Evolutionary conservation across 64 coral and sea anemone genomes (phyloP).

Genomic region (Orbicella faveolata): DNA sequence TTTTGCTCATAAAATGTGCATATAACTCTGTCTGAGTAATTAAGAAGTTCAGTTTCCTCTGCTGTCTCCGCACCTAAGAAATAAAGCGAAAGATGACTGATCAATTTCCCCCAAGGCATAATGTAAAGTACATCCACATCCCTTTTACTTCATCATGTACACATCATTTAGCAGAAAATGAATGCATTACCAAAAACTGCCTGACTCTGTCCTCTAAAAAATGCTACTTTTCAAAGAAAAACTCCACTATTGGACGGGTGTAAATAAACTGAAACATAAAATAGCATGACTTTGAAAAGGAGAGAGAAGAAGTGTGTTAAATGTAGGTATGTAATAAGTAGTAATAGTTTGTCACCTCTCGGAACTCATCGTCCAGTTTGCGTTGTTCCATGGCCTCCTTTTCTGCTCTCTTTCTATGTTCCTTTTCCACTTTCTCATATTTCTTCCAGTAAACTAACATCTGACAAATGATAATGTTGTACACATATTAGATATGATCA

Average conservation of each 20-base stretch:
- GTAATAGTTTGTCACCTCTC: conserved; percentile 65
- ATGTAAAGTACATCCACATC: neutral
- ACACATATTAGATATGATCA: too few relatives aligned
- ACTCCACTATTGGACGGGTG: too few relatives aligned
- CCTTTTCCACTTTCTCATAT: conserved; percentile 99
- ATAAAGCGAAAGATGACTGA: neutral
- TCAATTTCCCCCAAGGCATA: neutral
- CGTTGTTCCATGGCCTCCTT: conserved; percentile 99
- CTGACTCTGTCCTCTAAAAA: too few relatives aligned
- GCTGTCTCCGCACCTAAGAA: conserved; percentile 86
- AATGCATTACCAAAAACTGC: too few relatives aligned
- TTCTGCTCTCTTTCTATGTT: conserved; percentile 96
- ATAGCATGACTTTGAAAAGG: neutral
- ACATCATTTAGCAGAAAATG: too few relatives aligned
- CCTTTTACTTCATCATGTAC: too few relatives aligned
- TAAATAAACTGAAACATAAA: too few relatives aligned
- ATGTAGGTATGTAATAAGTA: neutral
- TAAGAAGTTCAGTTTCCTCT: conserved; percentile 95
- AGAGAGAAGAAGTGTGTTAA: neutral
- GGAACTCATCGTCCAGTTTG: conserved; percentile 94
- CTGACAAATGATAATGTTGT: conserved; percentile 15
- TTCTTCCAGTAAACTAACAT: conserved; percentile 99
- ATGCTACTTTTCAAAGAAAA: too few relatives aligned
- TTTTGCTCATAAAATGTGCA: conserved; percentile 99
- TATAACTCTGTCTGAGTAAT: conserved; percentile 98